Conservation (phyloP, 2,113 vertebrate genomes). For the Sigmodon hispidus region DNA sequence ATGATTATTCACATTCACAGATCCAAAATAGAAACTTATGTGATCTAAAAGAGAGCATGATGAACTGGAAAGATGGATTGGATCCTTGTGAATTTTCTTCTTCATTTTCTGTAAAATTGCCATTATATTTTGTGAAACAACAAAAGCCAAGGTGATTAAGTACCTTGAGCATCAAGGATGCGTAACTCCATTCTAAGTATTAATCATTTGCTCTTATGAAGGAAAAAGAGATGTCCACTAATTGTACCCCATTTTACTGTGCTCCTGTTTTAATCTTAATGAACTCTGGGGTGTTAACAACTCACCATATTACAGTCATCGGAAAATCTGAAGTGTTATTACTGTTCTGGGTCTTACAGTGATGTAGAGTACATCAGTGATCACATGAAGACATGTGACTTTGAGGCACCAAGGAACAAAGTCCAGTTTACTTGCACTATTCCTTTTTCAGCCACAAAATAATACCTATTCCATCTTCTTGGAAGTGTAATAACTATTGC, state of each 20-base stretch:
- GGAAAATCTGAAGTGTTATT: background rate
- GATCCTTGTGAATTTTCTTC: background rate
- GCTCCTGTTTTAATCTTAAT: background rate
- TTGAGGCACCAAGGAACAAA: background rate
- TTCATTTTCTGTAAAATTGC: conserved; percentile 27
- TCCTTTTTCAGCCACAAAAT: background rate
- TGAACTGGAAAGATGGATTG: background rate
- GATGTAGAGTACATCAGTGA: background rate
- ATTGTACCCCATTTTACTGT: background rate
- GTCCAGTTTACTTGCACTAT: background rate
- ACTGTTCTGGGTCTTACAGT: background rate
- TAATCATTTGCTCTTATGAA: background rate
- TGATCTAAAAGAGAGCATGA: background rate
- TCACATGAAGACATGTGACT: background rate
- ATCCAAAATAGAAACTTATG: conserved; percentile 17
- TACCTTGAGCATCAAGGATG: background rate
- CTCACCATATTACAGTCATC: background rate
- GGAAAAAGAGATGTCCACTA: background rate
- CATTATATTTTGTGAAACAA: conserved; percentile 31
- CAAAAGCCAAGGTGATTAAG: background rate
- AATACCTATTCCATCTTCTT: background rate
- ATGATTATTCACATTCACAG: background rate
- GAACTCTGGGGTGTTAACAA: background rate
- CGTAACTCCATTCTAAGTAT: background rate
- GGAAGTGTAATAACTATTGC: background rate